Conservation (phyloP, 2,888 invertebrate genomes). For the Cephus spinipes region DNA sequence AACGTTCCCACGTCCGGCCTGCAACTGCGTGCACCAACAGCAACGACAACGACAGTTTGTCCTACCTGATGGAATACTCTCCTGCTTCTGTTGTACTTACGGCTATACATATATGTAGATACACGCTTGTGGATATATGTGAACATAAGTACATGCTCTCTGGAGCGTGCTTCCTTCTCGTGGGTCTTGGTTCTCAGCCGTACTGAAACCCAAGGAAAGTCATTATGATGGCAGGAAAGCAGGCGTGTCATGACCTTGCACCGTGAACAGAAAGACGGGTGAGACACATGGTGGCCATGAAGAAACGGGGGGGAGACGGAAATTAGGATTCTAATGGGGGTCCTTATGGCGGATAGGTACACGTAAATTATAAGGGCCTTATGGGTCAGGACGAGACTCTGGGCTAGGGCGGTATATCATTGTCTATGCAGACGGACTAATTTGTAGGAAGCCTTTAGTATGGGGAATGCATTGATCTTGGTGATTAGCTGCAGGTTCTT, state of each 20-base stretch:
- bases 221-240: conserved; percentile 23
- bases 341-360: too few species aligned
- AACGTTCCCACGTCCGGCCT: conserved; percentile 4
- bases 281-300: background rate
- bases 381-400: conserved; percentile 25
- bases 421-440: background rate
- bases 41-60: background rate
- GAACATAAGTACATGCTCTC: conserved; percentile 36
- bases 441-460: too few species aligned
- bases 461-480: too few species aligned
- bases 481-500: too few species aligned
- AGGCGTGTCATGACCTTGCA: conserved; percentile 27
- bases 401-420: conserved; percentile 17
- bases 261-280: background rate
- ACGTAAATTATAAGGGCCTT: too few species aligned
- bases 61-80: too few species aligned
- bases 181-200: conserved; percentile 52
- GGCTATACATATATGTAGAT: too few species aligned
- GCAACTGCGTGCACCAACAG: background rate
- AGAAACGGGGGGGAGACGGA: background rate
- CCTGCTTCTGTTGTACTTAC: too few species aligned
- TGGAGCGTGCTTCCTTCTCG: conserved; percentile 56
- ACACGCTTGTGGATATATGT: background rate
- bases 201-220: conserved; percentile 38
- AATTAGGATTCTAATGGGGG: too few species aligned